phyloP scores from a whole-genome alignment of 1,140 invertebrate species.

The Frieseomelitta varia region DNA sequence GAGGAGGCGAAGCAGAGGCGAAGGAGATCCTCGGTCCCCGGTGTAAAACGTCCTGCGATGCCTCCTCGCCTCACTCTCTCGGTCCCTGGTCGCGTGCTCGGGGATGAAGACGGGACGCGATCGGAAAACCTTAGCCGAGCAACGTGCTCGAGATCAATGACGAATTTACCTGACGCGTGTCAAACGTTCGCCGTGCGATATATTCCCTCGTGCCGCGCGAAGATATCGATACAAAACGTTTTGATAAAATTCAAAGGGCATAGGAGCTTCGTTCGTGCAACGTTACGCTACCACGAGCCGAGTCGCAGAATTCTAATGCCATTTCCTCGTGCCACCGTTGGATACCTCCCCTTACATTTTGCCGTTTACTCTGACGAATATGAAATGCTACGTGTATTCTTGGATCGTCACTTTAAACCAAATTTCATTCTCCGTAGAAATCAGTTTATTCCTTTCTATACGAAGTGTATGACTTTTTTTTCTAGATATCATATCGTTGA shows the following conservation, averaged over 20 bases:
- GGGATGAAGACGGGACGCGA: constrained; percentile 20
- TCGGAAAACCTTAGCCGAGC: constrained; percentile 39
- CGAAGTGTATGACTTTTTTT: not conserved
- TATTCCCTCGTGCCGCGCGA: not conserved
- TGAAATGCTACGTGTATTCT: not conserved
- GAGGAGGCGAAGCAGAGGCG: not conserved
- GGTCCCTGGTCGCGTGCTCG: not conserved
- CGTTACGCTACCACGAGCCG: too few species aligned
- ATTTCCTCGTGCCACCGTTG: not conserved
- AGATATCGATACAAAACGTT: constrained; percentile 11
- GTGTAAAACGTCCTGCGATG: constrained; percentile 44
- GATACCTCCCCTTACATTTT: not conserved
- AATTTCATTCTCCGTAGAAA: not conserved
- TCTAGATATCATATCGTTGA: not conserved
- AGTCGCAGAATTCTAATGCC: constrained; percentile 21
- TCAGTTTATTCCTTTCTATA: not conserved
- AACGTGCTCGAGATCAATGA: constrained; percentile 44
- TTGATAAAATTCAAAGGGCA: constrained; percentile 32
- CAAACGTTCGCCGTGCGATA: constrained; percentile 10
- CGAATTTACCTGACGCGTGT: constrained; percentile 46
- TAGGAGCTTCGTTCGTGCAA: not conserved
- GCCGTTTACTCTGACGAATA: not conserved
- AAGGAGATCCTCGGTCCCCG: not conserved
- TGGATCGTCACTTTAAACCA: not conserved
- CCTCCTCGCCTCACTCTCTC: not conserved